phyloP scores from a whole-genome alignment of 2,113 vertebrate species.

The Lynx canadensis region DNA sequence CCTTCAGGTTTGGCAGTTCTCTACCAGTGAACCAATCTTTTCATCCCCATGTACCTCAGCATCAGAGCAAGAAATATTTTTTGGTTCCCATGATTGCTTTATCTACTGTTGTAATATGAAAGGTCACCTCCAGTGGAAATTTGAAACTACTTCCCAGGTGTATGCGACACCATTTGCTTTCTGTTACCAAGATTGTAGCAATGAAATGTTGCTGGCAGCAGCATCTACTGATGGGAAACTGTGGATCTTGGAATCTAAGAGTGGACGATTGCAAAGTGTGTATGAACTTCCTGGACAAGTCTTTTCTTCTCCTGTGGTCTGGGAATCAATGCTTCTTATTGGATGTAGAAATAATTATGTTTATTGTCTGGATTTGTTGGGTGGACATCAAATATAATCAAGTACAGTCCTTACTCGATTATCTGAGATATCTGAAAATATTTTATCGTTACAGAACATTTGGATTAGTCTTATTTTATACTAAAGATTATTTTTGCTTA shows the following conservation, averaged over 20 bases:
- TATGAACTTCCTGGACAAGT: conserved; percentile 91
- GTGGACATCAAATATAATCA: conserved; percentile 48
- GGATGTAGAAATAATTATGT: conserved; percentile 96
- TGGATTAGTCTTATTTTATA: background rate
- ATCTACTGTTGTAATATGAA: conserved; percentile 91
- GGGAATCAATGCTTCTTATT: conserved; percentile 88
- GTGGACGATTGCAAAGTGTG: conserved; percentile 83
- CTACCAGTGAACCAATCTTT: conserved; percentile 92
- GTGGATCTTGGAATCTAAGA: conserved; percentile 91
- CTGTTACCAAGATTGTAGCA: conserved; percentile 70
- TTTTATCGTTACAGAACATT: background rate
- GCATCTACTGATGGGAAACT: conserved; percentile 94
- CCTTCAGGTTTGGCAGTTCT: conserved; percentile 92
- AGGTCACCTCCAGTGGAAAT: conserved; percentile 92
- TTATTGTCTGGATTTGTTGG: conserved; percentile 91
- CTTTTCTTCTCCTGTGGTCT: conserved; percentile 94
- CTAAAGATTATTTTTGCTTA: conserved; percentile 71
- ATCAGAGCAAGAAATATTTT: conserved; percentile 87
- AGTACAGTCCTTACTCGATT: background rate
- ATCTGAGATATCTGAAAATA: background rate
- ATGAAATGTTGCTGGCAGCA: conserved; percentile 85
- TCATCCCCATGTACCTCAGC: conserved; percentile 91
- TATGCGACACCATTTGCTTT: conserved; percentile 94
- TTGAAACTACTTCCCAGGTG: conserved; percentile 90
- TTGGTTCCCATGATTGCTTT: conserved; percentile 93